These are phyloP conservation scores for Thalassarche chlororhynchos DNA, from an alignment of 2,113 vertebrate genomes.

Conservation along the genomic window DNA sequence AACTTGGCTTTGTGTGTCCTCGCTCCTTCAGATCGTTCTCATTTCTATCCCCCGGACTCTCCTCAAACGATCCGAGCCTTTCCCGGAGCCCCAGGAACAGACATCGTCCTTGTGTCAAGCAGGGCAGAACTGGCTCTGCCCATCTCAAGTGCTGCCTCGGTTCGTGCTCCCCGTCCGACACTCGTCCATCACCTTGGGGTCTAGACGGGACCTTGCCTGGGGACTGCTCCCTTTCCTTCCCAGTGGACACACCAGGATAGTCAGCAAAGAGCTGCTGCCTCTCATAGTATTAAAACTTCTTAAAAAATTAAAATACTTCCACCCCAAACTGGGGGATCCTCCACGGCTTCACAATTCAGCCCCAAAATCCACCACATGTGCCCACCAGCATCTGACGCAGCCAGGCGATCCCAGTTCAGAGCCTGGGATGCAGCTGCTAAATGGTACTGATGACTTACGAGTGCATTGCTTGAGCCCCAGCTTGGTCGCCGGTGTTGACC, in stretches of 20 bases:
- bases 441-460: accelerated
- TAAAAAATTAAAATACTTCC: not conserved
- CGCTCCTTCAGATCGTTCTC: not conserved
- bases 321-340: not conserved
- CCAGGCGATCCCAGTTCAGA: not conserved
- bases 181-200: not conserved
- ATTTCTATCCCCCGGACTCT: not conserved
- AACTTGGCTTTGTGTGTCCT: not conserved
- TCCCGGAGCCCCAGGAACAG: not conserved
- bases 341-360: not conserved
- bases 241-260: not conserved
- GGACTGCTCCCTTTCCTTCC: not conserved
- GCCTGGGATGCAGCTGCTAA: not conserved
- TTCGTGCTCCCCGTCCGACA: not conserved
- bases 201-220: not conserved
- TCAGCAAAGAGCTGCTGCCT: not conserved
- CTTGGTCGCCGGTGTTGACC: not conserved
- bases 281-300: not conserved
- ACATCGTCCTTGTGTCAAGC: not conserved
- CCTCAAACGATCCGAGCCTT: not conserved
- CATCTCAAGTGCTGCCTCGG: not conserved
- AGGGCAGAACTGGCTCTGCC: not conserved
- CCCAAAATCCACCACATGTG: not conserved
- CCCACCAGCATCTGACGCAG: accelerated
- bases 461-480: not conserved